phyloP scores from a whole-genome alignment of 2,888 invertebrate genomes.

The Macropis europaea region DNA sequence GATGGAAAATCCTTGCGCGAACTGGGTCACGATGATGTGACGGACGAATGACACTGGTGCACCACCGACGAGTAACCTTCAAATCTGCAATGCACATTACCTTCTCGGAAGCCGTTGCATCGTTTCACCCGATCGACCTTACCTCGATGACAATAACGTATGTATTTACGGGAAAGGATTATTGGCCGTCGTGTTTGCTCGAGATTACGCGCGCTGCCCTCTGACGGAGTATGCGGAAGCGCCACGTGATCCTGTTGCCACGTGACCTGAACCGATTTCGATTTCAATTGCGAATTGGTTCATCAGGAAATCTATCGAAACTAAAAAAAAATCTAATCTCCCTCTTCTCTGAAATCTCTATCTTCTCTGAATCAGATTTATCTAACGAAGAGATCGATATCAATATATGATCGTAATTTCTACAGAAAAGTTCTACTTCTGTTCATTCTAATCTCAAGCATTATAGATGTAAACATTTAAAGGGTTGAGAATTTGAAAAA shows the following conservation, averaged over 20 bases:
- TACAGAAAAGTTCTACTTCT: too few species aligned
- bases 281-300: slow-evolving; percentile 26
- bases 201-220: slow-evolving; percentile 38
- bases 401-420: too few species aligned
- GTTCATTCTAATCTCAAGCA: too few species aligned
- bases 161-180: slow-evolving; percentile 56
- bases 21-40: slow-evolving; percentile 64
- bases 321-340: too few species aligned
- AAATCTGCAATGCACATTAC: slow-evolving; percentile 16
- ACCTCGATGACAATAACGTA: slow-evolving; percentile 52
- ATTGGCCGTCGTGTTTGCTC: slow-evolving; percentile 40
- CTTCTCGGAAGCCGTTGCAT: slow-evolving; percentile 28
- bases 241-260: slow-evolving; percentile 60
- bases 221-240: slow-evolving; percentile 45
- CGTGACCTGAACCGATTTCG: slow-evolving; percentile 54
- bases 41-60: slow-evolving; percentile 31
- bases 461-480: too few species aligned
- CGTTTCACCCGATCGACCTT: slow-evolving; percentile 36
- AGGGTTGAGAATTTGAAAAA: too few species aligned
- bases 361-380: too few species aligned
- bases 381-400: too few species aligned
- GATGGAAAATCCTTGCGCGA: slow-evolving; percentile 62
- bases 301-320: too few species aligned
- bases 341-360: too few species aligned
- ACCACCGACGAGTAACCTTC: slow-evolving; percentile 6